phyloP scores from a whole-genome alignment of 1,140 invertebrate species.

The Batillaria attramentaria region DNA sequence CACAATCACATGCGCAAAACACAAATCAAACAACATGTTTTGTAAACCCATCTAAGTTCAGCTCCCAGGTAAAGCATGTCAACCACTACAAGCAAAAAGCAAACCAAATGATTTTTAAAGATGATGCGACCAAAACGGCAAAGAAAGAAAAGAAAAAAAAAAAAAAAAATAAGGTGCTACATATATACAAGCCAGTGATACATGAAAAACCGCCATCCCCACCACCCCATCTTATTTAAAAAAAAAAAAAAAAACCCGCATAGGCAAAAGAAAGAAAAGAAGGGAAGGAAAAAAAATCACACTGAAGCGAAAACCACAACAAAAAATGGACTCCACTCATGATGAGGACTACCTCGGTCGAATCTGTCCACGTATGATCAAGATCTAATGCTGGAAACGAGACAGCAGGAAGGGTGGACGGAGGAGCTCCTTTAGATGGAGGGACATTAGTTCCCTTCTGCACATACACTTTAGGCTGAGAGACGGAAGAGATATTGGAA shows the following conservation, averaged over 20 bases:
- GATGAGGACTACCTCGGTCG: conserved; percentile 20
- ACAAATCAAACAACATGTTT: too few relatives aligned
- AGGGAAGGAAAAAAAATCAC: background rate
- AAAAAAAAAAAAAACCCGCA: background rate
- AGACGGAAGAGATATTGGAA: background rate
- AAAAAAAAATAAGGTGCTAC: background rate
- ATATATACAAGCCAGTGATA: too few relatives aligned
- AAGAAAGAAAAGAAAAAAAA: background rate
- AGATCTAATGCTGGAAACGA: conserved; percentile 24
- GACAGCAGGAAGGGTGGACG: background rate
- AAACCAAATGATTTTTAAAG: background rate
- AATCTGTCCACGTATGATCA: conserved; percentile 20
- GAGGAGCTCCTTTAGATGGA: background rate
- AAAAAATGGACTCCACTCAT: background rate
- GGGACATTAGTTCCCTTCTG: background rate
- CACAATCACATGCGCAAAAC: too few relatives aligned
- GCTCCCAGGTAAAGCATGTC: too few relatives aligned
- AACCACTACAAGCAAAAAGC: too few relatives aligned
- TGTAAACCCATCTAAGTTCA: too few relatives aligned
- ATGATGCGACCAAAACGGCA: background rate
- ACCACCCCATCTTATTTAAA: too few relatives aligned
- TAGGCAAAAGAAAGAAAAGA: background rate
- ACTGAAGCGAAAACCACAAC: background rate
- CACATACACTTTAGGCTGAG: conserved; percentile 9
- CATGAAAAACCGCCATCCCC: too few relatives aligned